Evolutionary conservation across 92 coral and sea anemone species (phyloP), one percentile per base, ranked within the genome.

Genomic region (Hydrozoanthus gracilis): DNA sequence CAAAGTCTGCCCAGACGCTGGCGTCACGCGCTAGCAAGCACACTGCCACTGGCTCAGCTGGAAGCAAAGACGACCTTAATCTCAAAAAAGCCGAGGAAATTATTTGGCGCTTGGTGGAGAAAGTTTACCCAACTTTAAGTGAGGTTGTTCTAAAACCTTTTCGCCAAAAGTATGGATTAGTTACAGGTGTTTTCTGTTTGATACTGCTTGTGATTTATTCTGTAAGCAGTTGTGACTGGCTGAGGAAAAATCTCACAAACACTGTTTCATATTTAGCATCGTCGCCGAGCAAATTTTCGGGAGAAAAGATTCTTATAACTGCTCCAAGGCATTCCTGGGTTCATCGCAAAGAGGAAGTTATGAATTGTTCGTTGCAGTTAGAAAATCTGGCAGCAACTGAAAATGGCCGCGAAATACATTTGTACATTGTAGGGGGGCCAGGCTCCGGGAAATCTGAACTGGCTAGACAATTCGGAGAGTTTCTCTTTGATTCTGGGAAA

Each of bases 401-500:
- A 60, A 82, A 86, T 51, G 89, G 89, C 62, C 75, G 78, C 47
- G 93, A 92, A 79, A 86, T 92, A 10, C 98, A 95, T 74, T 88
- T 95, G 89, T 89, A 93, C 46, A 54, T 95, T 60, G 84, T 92
- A 61, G 98, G 98, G 3, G 98, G 98, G 7, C 98, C 98, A 60
- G 98, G 98, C 14, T 91, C 92, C 0, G 98, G 98, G 52, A 95
- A 95, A 77, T 93, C 98, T 1, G 98, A 95, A 84, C 98, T 95
- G 46, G 95, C 92, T 0, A 92, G 98, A 77, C 98, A 95, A 86
- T 78, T 95, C 56, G 98, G 95, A 10, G 90, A 86, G 35, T 77
- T 65, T 44, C 79, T 95, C 77, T 84, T 82, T 84, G 69, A 88
- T 14, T 44, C 80, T 14, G 86, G 82, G 10, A 87, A 85, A 73